Evolutionary conservation across 2,113 vertebrate genomes (phyloP).

Genomic region (Myotis davidii): DNA sequence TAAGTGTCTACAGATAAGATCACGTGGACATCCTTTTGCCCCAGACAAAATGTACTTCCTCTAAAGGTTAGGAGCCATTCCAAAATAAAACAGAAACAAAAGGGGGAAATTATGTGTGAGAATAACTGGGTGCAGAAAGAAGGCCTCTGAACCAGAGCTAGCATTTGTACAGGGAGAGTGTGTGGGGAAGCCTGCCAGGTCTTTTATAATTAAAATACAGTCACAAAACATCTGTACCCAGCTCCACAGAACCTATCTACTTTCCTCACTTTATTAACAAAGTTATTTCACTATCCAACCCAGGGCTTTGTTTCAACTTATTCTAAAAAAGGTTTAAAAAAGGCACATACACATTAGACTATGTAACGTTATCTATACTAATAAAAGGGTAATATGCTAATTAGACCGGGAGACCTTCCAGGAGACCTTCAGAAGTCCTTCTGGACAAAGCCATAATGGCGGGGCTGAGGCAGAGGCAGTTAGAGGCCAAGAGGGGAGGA

Average conservation of each 20-base stretch:
- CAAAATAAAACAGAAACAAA: background rate
- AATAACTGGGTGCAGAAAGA: background rate
- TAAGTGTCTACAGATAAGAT: background rate
- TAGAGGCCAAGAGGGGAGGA: too few species aligned
- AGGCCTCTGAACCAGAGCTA: background rate
- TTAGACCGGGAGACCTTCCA: too few species aligned
- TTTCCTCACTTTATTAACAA: background rate
- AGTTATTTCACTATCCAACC: background rate
- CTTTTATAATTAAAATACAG: background rate
- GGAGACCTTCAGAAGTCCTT: too few species aligned
- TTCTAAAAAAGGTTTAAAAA: background rate
- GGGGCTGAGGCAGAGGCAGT: too few species aligned
- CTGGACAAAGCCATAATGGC: too few species aligned
- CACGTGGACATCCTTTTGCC: background rate
- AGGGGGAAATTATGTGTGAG: background rate
- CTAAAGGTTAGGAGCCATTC: background rate
- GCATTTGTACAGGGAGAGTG: background rate
- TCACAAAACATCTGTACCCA: background rate
- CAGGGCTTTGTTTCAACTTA: background rate
- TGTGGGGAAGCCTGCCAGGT: too few species aligned
- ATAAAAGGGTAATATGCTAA: too few species aligned
- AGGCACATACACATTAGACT: background rate
- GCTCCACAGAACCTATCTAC: background rate
- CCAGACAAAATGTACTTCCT: background rate
- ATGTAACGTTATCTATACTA: background rate